These are phyloP conservation scores for Brienomyrus brachyistius DNA, from an alignment of 2,113 vertebrate species.

Conservation along the genomic window DNA sequence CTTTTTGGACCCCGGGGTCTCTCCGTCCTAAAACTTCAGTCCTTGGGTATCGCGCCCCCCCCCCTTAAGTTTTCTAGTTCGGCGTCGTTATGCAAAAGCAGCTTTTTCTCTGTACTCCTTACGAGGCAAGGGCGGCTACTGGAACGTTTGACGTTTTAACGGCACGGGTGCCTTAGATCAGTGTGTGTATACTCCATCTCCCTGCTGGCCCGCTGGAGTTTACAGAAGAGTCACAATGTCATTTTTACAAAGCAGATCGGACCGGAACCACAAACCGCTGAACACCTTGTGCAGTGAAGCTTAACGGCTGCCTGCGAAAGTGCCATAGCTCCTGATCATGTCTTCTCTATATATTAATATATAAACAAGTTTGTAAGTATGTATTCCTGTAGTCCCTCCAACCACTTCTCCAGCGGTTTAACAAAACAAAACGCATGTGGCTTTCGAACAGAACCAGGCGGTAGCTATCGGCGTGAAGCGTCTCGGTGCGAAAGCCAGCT, in stretches of 20 bases:
- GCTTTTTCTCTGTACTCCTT: not conserved
- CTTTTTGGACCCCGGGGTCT: not conserved
- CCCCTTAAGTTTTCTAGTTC: not conserved
- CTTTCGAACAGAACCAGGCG: not conserved
- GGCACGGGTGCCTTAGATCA: constrained; percentile 18
- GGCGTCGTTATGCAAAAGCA: not conserved
- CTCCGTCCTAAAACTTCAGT: not conserved
- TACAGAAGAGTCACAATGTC: not conserved
- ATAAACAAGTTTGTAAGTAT: not conserved
- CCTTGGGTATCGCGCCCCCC: not conserved
- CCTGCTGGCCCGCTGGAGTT: not conserved
- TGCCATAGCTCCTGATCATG: constrained; percentile 11
- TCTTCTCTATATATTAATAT: not conserved
- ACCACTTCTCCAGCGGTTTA: not conserved
- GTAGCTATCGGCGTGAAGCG: not conserved
- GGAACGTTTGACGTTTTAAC: not conserved
- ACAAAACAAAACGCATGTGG: not conserved
- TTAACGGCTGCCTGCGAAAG: constrained; percentile 1
- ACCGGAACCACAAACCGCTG: not conserved
- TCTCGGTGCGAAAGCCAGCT: not conserved
- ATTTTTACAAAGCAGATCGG: not conserved
- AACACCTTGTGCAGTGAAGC: constrained; percentile 10
- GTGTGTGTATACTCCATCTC: not conserved
- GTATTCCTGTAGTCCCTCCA: not conserved
- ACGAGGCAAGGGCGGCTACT: not conserved